Conservation (phyloP, 2,113 vertebrate genomes). For the Hiodon alosoides region DNA sequence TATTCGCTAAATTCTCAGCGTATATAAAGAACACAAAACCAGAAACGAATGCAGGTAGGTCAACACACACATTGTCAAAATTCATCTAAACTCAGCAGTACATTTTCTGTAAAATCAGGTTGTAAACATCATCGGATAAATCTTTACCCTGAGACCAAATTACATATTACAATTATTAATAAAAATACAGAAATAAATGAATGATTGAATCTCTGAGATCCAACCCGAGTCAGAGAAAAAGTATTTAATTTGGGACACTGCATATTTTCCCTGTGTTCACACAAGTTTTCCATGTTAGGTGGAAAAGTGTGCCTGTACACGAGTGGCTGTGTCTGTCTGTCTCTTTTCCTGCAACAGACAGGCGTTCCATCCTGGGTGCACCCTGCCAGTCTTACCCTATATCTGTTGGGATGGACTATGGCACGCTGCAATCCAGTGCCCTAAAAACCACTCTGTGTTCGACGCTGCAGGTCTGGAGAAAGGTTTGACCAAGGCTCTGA, state of each 20-base stretch:
- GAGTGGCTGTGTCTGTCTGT: no score
- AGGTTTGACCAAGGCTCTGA: slow-evolving; percentile 78
- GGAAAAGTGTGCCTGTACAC: background rate
- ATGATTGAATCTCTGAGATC: no score
- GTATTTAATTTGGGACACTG: no score
- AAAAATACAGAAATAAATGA: no score
- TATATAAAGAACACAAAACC: slow-evolving; percentile 89
- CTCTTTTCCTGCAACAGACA: no score
- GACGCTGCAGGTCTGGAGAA: slow-evolving; percentile 70
- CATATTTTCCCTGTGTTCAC: no score
- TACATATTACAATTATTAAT: no score
- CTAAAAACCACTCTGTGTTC: background rate
- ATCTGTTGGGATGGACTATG: background rate
- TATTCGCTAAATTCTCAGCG: slow-evolving; percentile 91
- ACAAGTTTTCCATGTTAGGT: background rate
- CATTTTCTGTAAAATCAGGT: background rate
- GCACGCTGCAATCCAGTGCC: background rate
- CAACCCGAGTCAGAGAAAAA: no score
- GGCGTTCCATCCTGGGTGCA: no score
- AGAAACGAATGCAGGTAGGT: slow-evolving; percentile 76
- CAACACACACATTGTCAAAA: no score
- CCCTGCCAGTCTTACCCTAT: no score
- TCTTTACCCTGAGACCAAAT: no score
- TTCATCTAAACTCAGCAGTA: background rate
- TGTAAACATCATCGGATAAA: background rate